Conservation (phyloP, 2,888 invertebrate species). For the Flexamia atlantica region DNA sequence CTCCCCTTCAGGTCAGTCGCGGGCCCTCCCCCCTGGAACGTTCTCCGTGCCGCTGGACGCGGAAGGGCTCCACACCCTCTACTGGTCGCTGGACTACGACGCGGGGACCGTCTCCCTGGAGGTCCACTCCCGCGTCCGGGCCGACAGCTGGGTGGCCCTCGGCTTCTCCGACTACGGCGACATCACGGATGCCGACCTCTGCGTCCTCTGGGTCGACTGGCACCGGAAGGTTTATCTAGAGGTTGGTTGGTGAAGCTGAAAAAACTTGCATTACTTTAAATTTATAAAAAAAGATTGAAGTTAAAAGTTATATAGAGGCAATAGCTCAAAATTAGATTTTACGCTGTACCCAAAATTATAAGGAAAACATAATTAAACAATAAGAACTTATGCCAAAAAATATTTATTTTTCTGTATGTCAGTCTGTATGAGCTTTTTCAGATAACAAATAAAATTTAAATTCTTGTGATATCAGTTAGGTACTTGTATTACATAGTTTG, state of each 20-base stretch:
- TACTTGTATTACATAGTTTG: no score
- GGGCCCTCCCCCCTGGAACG: slow-evolving; percentile 32
- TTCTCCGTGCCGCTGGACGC: slow-evolving; percentile 73
- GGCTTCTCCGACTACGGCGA: slow-evolving; percentile 92
- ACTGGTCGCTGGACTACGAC: slow-evolving; percentile 76
- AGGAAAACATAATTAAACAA: no score
- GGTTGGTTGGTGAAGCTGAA: slow-evolving; percentile 74
- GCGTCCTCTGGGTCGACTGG: slow-evolving; percentile 88
- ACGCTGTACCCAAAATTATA: no score
- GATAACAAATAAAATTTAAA: no score
- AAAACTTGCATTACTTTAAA: no score
- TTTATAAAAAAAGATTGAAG: no score
- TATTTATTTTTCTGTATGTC: no score
- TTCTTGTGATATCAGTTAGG: no score
- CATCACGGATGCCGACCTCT: slow-evolving; percentile 86
- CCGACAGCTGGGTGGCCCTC: slow-evolving; percentile 85
- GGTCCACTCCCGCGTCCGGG: slow-evolving; percentile 74
- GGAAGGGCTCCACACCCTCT: slow-evolving; percentile 73
- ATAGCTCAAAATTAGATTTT: no score
- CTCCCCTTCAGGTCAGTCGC: not conserved
- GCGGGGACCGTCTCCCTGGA: slow-evolving; percentile 75
- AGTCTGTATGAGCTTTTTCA: no score
- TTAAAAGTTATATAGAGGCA: no score
- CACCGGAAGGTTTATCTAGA: slow-evolving; percentile 78
- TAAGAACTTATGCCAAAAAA: no score